Conservation (phyloP, 1,140 invertebrate species). For the Pteromalus puparum region DNA sequence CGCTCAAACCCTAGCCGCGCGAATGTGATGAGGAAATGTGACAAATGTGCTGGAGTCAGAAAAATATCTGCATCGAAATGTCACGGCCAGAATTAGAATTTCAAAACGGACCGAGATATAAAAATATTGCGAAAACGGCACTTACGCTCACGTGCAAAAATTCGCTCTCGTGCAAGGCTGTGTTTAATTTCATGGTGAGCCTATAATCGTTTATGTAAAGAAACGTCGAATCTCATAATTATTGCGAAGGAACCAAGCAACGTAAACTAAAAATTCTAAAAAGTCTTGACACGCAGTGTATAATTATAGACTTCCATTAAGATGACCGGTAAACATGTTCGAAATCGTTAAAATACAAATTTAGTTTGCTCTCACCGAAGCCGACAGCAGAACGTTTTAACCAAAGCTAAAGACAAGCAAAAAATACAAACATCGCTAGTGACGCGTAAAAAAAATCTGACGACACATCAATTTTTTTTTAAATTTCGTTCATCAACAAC, state of each 20-base stretch:
- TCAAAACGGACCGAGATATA: not conserved
- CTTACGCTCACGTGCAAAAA: not conserved
- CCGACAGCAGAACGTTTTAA: no score
- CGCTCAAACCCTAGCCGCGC: no score
- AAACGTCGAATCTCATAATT: not conserved
- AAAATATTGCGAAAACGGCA: no score
- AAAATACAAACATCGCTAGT: no score
- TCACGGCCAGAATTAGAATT: conserved; percentile 1
- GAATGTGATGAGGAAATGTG: no score
- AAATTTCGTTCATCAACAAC: no score
- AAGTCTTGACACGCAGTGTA: not conserved
- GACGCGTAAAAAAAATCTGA: no score
- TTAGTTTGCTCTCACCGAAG: not conserved
- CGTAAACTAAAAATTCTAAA: no score
- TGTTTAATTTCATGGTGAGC: not conserved
- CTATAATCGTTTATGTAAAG: not conserved
- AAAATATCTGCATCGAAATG: not conserved
- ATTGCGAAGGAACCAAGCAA: no score
- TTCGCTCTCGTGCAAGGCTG: not conserved
- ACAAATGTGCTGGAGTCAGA: no score
- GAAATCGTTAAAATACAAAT: not conserved
- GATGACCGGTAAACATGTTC: not conserved
- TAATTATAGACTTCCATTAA: not conserved
- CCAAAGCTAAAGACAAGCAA: no score
- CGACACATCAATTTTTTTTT: no score